These are phyloP conservation scores for Drosophila yooni DNA, from an alignment of 2,888 invertebrate genomes.

Conservation along the genomic window DNA sequence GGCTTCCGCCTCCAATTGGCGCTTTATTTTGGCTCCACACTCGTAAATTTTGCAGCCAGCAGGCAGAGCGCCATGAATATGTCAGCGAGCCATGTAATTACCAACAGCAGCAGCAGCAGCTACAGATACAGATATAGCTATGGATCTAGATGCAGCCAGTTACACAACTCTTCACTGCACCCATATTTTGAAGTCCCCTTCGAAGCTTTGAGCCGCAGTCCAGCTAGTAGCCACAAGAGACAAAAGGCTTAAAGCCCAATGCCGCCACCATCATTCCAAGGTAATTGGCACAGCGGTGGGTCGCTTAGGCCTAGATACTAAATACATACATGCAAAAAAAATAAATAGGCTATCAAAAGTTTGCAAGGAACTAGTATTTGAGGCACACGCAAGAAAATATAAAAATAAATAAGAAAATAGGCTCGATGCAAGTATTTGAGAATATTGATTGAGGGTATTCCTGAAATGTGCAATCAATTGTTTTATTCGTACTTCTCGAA, in stretches of 20 bases:
- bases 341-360: slow-evolving; percentile 2
- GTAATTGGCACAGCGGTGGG: slow-evolving; percentile 78
- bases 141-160: slow-evolving; percentile 13
- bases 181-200: slow-evolving; percentile 35
- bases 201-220: slow-evolving; percentile 27
- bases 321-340: slow-evolving; percentile 28
- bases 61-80: slow-evolving; percentile 71
- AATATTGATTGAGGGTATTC: not conserved
- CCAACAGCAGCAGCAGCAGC: slow-evolving; percentile 49
- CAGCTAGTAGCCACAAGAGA: slow-evolving; percentile 6
- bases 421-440: not conserved
- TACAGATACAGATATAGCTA: slow-evolving; percentile 17
- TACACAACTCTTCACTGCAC: slow-evolving; percentile 34
- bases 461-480: not conserved
- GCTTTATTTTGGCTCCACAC: slow-evolving; percentile 56
- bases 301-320: slow-evolving; percentile 44
- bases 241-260: slow-evolving; percentile 13
- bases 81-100: slow-evolving; percentile 82
- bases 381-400: not conserved
- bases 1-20: slow-evolving; percentile 78
- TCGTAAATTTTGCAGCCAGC: slow-evolving; percentile 63
- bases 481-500: not conserved
- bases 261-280: slow-evolving; percentile 33
- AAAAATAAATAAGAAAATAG: not conserved
- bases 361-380: not conserved